These are phyloP conservation scores for Streblospio benedicti DNA, from an alignment of 1,140 invertebrate species.

Conservation along the genomic window DNA sequence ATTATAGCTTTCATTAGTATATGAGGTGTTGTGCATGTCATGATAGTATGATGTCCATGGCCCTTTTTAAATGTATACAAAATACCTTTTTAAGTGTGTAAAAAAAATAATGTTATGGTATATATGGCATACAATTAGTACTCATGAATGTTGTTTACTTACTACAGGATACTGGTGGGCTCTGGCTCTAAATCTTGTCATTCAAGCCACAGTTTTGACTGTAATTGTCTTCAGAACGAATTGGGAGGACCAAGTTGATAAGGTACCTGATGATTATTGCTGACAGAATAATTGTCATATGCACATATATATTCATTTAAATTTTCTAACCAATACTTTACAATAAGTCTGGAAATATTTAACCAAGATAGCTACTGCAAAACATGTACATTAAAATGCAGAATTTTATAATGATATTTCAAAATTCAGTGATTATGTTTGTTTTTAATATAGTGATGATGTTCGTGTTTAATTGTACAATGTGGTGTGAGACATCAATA, in stretches of 20 bases:
- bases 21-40: background rate
- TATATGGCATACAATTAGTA: background rate
- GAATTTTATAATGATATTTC: no score
- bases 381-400: no score
- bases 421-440: no score
- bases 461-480: no score
- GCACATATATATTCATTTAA: no score
- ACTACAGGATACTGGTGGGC: constrained; percentile 10
- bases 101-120: background rate
- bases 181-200: background rate
- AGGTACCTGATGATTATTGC: background rate
- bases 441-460: no score
- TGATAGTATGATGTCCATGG: background rate
- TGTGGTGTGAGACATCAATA: no score
- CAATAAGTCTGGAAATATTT: no score
- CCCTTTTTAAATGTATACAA: background rate
- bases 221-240: background rate
- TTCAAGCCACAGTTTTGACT: background rate
- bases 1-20: background rate
- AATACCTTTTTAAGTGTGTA: background rate
- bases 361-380: no score
- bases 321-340: no score
- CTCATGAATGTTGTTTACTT: background rate
- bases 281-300: no score
- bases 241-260: background rate